phyloP scores from a whole-genome alignment of 2,113 vertebrate species.

The Neotoma lepida region DNA sequence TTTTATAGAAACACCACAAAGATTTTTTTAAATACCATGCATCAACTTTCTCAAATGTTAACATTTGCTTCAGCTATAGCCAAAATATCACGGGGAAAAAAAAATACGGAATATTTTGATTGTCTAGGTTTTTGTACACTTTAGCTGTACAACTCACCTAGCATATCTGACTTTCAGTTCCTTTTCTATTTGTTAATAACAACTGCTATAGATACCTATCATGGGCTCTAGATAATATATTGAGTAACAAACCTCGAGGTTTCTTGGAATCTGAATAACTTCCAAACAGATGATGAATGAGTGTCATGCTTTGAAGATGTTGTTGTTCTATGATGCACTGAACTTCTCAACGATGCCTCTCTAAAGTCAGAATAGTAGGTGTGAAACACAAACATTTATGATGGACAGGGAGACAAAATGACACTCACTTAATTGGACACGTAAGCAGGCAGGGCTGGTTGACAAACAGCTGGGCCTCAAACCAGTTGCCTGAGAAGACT shows the following conservation, averaged over 20 bases:
- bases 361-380: neutral
- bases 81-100: neutral
- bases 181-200: neutral
- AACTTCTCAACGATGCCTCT: neutral
- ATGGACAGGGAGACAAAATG: neutral
- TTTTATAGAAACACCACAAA: neutral
- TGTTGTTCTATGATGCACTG: neutral
- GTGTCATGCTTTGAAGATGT: neutral
- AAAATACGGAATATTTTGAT: neutral
- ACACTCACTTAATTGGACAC: neutral
- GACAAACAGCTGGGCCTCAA: neutral
- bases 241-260: neutral
- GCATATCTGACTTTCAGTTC: neutral
- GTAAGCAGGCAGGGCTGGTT: neutral
- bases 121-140: neutral
- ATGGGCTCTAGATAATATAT: neutral
- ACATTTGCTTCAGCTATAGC: neutral
- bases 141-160: neutral
- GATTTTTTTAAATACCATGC: neutral
- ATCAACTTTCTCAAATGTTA: neutral
- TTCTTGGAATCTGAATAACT: neutral
- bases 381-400: neutral
- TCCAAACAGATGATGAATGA: neutral
- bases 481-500: neutral
- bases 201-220: neutral